Conservation (phyloP, 2,113 vertebrate genomes). For the Rousettus leschenaultii region DNA sequence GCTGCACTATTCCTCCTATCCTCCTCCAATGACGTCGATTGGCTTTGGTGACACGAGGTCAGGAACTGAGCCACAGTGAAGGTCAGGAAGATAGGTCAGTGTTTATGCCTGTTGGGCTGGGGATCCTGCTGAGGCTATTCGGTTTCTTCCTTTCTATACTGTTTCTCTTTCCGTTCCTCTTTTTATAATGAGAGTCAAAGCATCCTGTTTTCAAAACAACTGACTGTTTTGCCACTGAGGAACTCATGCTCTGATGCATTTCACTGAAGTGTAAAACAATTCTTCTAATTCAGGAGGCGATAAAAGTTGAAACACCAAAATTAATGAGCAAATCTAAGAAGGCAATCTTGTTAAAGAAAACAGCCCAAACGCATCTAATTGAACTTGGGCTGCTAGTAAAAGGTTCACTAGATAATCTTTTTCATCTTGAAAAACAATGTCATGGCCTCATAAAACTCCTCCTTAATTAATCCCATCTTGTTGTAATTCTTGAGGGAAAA, state of each 20-base stretch:
- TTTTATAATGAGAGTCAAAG: slow-evolving; percentile 73
- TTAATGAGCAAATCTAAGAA: not conserved
- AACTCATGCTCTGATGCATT: slow-evolving; percentile 28
- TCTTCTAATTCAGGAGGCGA: slow-evolving; percentile 46
- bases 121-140: slow-evolving; percentile 77
- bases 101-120: slow-evolving; percentile 77
- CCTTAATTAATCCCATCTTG: not conserved
- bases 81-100: slow-evolving; percentile 86
- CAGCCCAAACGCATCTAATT: not conserved
- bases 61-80: slow-evolving; percentile 81
- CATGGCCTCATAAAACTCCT: not conserved
- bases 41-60: slow-evolving; percentile 83
- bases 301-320: not conserved
- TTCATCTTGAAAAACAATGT: not conserved
- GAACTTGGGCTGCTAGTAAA: not conserved
- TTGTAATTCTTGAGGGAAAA: not conserved
- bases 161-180: slow-evolving; percentile 86
- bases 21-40: slow-evolving; percentile 84
- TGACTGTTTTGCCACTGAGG: slow-evolving; percentile 60
- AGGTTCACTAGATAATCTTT: not conserved
- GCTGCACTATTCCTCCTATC: slow-evolving; percentile 86
- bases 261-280: slow-evolving; percentile 41
- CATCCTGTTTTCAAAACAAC: slow-evolving; percentile 90
- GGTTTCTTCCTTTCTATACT: slow-evolving; percentile 83
- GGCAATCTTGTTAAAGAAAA: not conserved